Base-by-base conservation (phyloP, 2,797 vertebrate species). In the Tamandua tetradactyla region DNA sequence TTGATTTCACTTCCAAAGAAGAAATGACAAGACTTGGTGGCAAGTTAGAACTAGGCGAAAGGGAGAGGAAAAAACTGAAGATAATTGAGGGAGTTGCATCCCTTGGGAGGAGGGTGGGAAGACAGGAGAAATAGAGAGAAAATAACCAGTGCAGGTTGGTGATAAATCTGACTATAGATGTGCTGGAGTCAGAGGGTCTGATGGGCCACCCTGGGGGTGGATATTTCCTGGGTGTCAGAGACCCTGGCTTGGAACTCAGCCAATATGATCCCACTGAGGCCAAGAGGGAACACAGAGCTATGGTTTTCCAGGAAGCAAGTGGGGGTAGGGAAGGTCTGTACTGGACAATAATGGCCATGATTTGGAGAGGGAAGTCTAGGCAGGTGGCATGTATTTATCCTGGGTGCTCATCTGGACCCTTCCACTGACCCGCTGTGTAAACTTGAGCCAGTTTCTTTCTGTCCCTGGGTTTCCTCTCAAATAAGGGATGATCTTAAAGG, bases 401-500 rank as follows among this genome's bases (percentile, higher is more conserved):
- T 30, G n/a, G 7, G 25, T 62, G 25, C 30, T 95, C 57, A 78
- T 68, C 17, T 52, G 55, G 83, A 68, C 5, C 11, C 37, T 76
- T 69, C 52, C 5, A 15, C 57, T 76, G 55, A 61, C 80, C 18
- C 37, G 12, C 40, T 52, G 57, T 18, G 7, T 81, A 57, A 27
- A 23, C 37, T 57, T 32, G 78, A 89, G 72, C 72, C 55, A 47
- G 15, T 66, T 88, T 42, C 82, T 35, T 87, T 9, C 52, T 76
- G n/a, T 79, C 68, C 78, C 30, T 83, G 44, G n/a, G 22, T 82
- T 92, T 88, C 86, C 83, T 55, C 22, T 69, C 64, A 92, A 81
- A 42, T 47, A 82, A 91, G n/a, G 57, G 13, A 32, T 94, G 32
- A 68, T 86, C 55, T 93, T 89, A 84, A 80, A 89, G 75, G 55